Conservation (phyloP, 2,113 vertebrate genomes). For the Zapus hudsonius region DNA sequence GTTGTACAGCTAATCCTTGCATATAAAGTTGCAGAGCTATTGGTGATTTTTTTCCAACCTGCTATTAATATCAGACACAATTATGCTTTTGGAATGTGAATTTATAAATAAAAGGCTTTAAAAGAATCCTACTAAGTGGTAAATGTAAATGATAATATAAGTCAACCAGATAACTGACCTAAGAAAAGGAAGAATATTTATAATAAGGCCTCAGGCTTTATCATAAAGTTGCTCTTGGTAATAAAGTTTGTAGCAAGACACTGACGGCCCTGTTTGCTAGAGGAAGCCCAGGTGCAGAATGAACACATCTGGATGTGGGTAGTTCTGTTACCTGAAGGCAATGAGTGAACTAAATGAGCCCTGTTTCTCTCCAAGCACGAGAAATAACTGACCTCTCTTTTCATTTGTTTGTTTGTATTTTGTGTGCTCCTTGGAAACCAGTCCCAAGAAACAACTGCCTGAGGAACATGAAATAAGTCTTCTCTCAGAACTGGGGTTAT, state of each 20-base stretch:
- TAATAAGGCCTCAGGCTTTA: slow-evolving; percentile 1
- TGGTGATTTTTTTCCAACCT: slow-evolving; percentile 81
- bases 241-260: slow-evolving; percentile 41
- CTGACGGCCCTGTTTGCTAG: background rate
- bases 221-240: slow-evolving; percentile 43
- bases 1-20: slow-evolving; percentile 83
- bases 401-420: slow-evolving; percentile 55
- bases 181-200: slow-evolving; percentile 62
- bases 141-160: slow-evolving; percentile 66
- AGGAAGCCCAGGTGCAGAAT: background rate
- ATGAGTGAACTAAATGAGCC: background rate
- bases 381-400: background rate
- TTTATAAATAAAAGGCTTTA: slow-evolving; percentile 66
- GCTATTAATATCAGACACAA: slow-evolving; percentile 76
- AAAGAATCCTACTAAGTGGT: slow-evolving; percentile 66
- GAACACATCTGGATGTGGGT: background rate
- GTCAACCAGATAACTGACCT: slow-evolving; percentile 54
- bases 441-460: background rate
- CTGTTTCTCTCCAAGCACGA: background rate
- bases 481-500: background rate
- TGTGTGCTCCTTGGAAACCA: slow-evolving; percentile 50
- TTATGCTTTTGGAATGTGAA: slow-evolving; percentile 54
- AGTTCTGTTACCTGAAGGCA: slow-evolving; percentile 23
- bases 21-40: slow-evolving; percentile 73
- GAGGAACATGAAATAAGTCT: slow-evolving; percentile 15